Percentiles rank a stretch among this genome's conserved stretches.
These are phyloP conservation scores for Amazona vittata DNA, from an alignment of 2,113 vertebrate species.

Conservation along the genomic window DNA sequence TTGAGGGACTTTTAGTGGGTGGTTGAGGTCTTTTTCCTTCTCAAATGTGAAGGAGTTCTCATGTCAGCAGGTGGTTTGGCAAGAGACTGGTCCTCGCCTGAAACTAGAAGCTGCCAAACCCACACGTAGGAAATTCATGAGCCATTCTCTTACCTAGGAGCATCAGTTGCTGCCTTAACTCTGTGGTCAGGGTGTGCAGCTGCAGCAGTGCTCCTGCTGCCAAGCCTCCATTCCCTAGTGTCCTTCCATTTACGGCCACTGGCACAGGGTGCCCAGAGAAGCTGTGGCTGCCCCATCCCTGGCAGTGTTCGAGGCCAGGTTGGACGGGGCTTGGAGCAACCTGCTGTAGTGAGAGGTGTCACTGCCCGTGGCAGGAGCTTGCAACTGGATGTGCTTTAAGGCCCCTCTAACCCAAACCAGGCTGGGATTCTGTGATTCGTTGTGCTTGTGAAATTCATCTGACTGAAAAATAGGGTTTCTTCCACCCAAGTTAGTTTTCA, in stretches of 20 bases:
- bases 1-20: background rate
- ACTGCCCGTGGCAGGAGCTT: background rate
- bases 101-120: background rate
- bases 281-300: background rate
- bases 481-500: background rate
- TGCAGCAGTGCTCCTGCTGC: background rate
- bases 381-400: background rate
- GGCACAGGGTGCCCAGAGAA: background rate
- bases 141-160: background rate
- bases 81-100: background rate
- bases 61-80: constrained; percentile 14
- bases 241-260: background rate
- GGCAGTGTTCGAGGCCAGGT: background rate
- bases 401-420: background rate
- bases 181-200: background rate
- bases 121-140: background rate
- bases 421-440: background rate
- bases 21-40: background rate
- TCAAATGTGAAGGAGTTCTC: background rate
- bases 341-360: background rate
- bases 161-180: background rate
- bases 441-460: background rate
- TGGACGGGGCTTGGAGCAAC: background rate
- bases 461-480: background rate
- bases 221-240: fast-evolving